Evolutionary conservation across 2,113 vertebrate genomes (phyloP).

Genomic region (Pongo abelii): DNA sequence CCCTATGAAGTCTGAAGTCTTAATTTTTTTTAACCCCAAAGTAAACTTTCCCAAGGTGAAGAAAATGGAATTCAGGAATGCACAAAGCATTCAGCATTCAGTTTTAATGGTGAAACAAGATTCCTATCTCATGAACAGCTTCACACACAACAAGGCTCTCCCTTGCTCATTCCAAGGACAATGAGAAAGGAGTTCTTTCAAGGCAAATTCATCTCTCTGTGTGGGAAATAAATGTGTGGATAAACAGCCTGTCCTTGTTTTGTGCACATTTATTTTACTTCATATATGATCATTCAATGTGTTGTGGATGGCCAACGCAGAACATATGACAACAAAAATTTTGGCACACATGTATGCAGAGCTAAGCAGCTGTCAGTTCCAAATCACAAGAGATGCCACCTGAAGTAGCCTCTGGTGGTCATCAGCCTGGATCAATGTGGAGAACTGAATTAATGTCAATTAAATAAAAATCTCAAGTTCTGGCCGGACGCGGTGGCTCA

Average conservation of each 20-base stretch:
- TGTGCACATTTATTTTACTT: neutral
- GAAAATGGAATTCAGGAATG: neutral
- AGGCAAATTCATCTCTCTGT: neutral
- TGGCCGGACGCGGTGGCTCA: too few species aligned
- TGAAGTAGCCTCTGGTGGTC: neutral
- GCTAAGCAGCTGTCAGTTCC: neutral
- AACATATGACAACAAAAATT: neutral
- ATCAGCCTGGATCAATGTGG: neutral
- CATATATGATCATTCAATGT: neutral
- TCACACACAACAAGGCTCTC: neutral
- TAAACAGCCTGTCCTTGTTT: neutral
- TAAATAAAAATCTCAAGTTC: neutral
- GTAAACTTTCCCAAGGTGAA: neutral
- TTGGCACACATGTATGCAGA: neutral
- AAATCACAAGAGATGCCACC: neutral
- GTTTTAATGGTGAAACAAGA: neutral
- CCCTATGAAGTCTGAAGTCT: neutral
- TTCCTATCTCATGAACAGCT: neutral
- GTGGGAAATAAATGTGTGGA: fast-evolving
- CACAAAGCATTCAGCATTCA: neutral
- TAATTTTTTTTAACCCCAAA: neutral
- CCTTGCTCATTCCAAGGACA: neutral
- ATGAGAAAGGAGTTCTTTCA: too few species aligned
- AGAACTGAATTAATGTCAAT: neutral
- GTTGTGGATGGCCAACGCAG: neutral